Base-by-base conservation (phyloP, 2,888 invertebrate genomes). In the Nysson spinosus region DNA sequence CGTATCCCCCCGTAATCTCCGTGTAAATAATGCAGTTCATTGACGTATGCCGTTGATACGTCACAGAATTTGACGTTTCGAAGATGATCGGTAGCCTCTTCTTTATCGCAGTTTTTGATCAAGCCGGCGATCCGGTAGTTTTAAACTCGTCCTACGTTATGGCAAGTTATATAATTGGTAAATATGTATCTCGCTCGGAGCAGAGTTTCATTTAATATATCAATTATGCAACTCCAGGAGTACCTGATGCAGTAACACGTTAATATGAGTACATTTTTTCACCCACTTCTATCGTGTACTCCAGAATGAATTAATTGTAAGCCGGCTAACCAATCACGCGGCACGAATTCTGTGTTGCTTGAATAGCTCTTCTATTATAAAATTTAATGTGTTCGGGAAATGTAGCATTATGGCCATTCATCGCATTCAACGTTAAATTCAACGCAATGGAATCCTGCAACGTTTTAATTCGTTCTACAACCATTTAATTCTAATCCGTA, bases 181-280 rank as follows among this genome's bases (percentile, higher is more conserved):
- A 72, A 69, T 55, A 77, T 46, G 47, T 67, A 64, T 32, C 39
- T 49, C 39, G 57, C 47, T 42, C 32, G 28, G 52, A 49, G 49
- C 40, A 46, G 44, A 72, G 75, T 78, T 78, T 77, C 75, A 65
- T 78, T 79, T 78, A 72, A 79, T 83, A 82, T 80, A 80, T 82
- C 84, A 83, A 84, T 84, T 82, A 84, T 83, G 84, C 85, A 83
- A 82, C 75, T 63, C 62, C 60, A 37, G 54, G 24, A 39, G 20
- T 52, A 46, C 28, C 7, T 12, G 40, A 43, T 34, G 39, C 32
- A 30, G 26, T 20, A 39, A 57, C 56, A 43, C 34, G 69, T 40
- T n/a, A 39, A 12, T 30, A 19, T 30, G 44, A 37, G 35, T 63
- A 37, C 26, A 47, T 47, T 39, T 40, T 7, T 49, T 47, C 24